These are phyloP conservation scores for Pyrgus malvae DNA, from an alignment of 2,888 invertebrate genomes.

Conservation along the genomic window DNA sequence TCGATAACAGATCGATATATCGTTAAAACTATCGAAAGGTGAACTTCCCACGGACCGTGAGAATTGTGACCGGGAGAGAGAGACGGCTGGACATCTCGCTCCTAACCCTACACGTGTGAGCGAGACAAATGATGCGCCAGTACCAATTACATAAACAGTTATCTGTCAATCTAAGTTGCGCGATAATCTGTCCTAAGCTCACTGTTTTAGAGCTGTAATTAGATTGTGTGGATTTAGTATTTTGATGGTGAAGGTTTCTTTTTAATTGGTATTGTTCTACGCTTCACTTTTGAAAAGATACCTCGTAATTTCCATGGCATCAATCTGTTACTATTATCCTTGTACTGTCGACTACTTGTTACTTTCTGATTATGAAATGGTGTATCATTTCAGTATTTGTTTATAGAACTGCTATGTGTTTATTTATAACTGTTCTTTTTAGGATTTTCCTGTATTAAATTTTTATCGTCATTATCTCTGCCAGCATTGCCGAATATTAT, in stretches of 20 bases:
- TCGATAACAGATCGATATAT: conserved; percentile 48
- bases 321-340: conserved; percentile 2
- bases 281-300: conserved; percentile 11
- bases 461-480: no score
- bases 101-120: conserved; percentile 27
- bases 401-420: no score
- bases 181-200: conserved; percentile 13
- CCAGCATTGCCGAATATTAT: no score
- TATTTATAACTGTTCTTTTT: no score
- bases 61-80: conserved; percentile 38
- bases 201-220: conserved; percentile 25
- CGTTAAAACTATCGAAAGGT: conserved; percentile 46
- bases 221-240: neutral
- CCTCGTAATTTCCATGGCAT: neutral
- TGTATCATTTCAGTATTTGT: no score
- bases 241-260: neutral
- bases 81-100: conserved; percentile 21
- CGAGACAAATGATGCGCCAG: conserved; percentile 28
- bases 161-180: conserved; percentile 25
- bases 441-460: no score
- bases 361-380: no score
- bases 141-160: conserved; percentile 42
- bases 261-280: conserved; percentile 17
- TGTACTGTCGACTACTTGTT: neutral
- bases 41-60: conserved; percentile 57